phyloP scores from a whole-genome alignment of 23 tunicate species.

The Trididemnum miniatum region DNA sequence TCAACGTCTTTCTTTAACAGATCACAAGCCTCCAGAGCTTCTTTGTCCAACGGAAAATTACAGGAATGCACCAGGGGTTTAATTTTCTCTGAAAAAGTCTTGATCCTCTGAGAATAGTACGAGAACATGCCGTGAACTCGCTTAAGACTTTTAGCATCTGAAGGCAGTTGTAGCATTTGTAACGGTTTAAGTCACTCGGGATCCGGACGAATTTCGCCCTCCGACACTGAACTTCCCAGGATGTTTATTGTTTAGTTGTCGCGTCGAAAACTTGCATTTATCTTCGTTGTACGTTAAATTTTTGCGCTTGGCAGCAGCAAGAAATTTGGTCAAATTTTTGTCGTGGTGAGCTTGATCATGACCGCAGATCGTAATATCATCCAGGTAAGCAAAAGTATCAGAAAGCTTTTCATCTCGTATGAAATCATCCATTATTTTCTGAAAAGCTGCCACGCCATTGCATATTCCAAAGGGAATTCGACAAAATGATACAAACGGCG shows the following conservation, averaged over 20 bases:
- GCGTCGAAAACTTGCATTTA: neutral
- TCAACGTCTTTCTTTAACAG: too few species aligned
- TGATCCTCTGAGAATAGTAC: conserved; percentile 23
- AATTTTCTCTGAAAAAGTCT: conserved; percentile 9
- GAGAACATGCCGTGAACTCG: conserved; percentile 2
- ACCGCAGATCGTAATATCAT: too few species aligned
- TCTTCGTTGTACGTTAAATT: neutral
- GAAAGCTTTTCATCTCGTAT: too few species aligned
- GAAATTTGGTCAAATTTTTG: neutral
- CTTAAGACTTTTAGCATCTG: neutral
- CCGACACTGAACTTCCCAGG: neutral
- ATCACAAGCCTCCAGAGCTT: too few species aligned
- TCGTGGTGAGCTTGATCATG: too few species aligned
- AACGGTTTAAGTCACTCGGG: conserved; percentile 11
- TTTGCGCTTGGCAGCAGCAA: neutral
- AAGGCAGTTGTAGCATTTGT: too few species aligned
- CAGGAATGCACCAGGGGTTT: neutral
- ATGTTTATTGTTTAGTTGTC: neutral
- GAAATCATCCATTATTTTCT: too few species aligned
- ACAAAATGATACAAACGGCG: too few species aligned
- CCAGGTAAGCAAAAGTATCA: too few species aligned
- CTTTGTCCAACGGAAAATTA: too few species aligned
- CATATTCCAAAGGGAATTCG: too few species aligned
- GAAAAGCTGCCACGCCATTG: too few species aligned
- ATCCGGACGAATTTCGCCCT: conserved; percentile 4